Conservation (phyloP, 2,888 invertebrate species). For the Amphipoea lucens region DNA sequence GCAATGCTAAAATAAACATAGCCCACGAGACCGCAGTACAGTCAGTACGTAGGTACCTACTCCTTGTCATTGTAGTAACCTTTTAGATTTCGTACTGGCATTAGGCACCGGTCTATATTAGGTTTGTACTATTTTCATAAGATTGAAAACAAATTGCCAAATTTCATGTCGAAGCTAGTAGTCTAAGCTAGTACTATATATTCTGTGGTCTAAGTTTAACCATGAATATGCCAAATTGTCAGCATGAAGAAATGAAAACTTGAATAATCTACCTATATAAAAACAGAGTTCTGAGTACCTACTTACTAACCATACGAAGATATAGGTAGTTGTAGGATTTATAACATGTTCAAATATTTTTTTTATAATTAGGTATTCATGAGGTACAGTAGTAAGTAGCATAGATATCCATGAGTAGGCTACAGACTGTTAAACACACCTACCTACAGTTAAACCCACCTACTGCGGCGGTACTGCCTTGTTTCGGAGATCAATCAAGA, state of each 20-base stretch:
- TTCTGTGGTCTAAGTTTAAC: neutral
- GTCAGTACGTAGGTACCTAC: conserved; percentile 22
- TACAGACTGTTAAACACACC: too few species aligned
- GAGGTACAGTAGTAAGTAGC: too few species aligned
- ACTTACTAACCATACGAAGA: neutral
- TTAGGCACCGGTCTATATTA: neutral
- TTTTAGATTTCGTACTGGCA: neutral
- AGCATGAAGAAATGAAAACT: conserved; percentile 14
- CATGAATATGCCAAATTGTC: conserved; percentile 23
- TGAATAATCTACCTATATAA: conserved; percentile 21
- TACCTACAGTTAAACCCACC: neutral
- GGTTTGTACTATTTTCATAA: conserved; percentile 2
- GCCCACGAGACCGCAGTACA: conserved; percentile 55
- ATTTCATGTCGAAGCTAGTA: neutral
- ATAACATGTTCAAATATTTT: conserved; percentile 9
- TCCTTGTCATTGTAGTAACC: conserved; percentile 13
- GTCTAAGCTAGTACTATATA: too few species aligned
- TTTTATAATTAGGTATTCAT: too few species aligned
- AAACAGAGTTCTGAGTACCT: neutral
- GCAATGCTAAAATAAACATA: conserved; percentile 73
- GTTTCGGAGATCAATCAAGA: conserved; percentile 20
- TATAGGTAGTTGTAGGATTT: neutral
- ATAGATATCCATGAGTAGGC: too few species aligned
- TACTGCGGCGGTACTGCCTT: neutral
- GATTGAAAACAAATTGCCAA: conserved; percentile 10